Base-by-base conservation (phyloP, 1,140 invertebrate genomes). In the Drosophila nikananu region DNA sequence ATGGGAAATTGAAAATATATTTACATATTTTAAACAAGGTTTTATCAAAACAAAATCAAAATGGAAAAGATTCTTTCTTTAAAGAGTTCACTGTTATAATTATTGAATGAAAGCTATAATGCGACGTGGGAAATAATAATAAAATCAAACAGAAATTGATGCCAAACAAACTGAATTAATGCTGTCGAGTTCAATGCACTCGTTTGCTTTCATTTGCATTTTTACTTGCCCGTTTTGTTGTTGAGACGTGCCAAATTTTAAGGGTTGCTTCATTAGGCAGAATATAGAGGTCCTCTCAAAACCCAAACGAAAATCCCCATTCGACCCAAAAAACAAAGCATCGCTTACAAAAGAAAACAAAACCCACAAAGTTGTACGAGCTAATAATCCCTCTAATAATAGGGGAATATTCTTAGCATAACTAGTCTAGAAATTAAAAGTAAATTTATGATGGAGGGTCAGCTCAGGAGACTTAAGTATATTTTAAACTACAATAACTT, bases 211-310 rank as follows among this genome's bases (percentile, higher is more conserved):
- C 23, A 70, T 70, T 77, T 83, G 67, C 63, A 49, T 51, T 87
- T 87, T 87, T 67, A 62, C 61, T 67, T 66, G 48, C 35, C 23
- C 52, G 37, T 35, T 19, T 54, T 32, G 49, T 32, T 55, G 32
- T 17, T 57, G 77, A 80, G 80, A 80, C 86, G 81, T 89, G 86
- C 86, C 86, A 90, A 84, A 80, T 67, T 84, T 86, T 89, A 89
- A 86, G 86, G 86, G 86, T 89, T 90, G 86, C 86, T 89, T 90
- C 86, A 90, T 90, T 89, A 84, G 68, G 64, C 77, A 61, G 63
- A 58, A 21, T 15, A 12, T 60, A 12, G 55, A 77, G 44, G 37
- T 63, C 70, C 9, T 57, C 74, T 44, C 39, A 7, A 42, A 62
- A 65, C 32, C 62, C 54, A 62, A 67, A 27, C 74, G 61, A 71